Conservation (phyloP, 2,797 vertebrate species). For the Poecilia wingei region DNA sequence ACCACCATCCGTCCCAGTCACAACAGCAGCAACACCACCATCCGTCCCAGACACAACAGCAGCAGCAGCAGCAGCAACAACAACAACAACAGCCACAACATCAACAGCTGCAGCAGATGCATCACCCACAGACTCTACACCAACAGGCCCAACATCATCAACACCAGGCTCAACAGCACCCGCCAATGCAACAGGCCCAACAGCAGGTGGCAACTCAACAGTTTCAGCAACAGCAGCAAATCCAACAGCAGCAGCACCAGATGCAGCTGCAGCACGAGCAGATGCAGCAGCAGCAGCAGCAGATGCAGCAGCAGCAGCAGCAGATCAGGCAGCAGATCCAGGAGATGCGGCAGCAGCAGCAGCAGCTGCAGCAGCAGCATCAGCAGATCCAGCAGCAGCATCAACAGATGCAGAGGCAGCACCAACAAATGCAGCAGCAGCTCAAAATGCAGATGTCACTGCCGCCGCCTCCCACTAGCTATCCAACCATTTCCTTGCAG, state of each 20-base stretch:
- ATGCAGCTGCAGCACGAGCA: constrained; percentile 80
- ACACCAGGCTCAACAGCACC: constrained; percentile 70
- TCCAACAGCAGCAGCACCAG: constrained; percentile 75
- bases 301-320: constrained; percentile 83
- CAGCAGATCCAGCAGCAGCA: constrained; percentile 85
- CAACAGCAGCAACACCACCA: constrained; percentile 53
- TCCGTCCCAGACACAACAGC: constrained; percentile 46
- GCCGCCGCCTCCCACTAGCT: constrained; percentile 80
- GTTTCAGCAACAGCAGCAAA: constrained; percentile 68
- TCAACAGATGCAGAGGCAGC: constrained; percentile 85
- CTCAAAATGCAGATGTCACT: constrained; percentile 83
- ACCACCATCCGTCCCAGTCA: too few relatives aligned
- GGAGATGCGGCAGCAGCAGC: constrained; percentile 84
- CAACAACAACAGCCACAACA: constrained; percentile 40
- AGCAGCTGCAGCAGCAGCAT: constrained; percentile 84
- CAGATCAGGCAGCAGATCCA: constrained; percentile 82
- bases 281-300: constrained; percentile 82
- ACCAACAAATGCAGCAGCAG: constrained; percentile 85
- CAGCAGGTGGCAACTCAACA: constrained; percentile 62
- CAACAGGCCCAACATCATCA: constrained; percentile 65
- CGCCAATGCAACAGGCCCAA: constrained; percentile 68
- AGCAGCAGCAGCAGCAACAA: constrained; percentile 56
- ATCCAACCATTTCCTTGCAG: constrained; percentile 80
- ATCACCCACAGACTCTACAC: constrained; percentile 64
- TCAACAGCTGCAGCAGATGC: constrained; percentile 63